These are phyloP conservation scores for Neolamprologus variostigma DNA, from an alignment of 2,113 vertebrate species.

Conservation along the genomic window DNA sequence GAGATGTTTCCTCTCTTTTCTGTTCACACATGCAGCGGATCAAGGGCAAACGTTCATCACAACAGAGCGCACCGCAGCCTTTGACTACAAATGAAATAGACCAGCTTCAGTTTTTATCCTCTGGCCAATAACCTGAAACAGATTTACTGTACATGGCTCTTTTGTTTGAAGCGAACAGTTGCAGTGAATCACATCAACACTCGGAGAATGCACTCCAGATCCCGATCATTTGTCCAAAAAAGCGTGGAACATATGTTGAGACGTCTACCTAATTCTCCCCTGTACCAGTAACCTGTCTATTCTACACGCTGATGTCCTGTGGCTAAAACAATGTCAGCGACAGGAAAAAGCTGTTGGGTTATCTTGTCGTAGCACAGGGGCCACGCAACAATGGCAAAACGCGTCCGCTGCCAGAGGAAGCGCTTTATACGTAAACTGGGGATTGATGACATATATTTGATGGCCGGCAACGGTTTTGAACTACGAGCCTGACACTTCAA, in stretches of 20 bases:
- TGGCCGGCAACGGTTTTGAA: constrained; percentile 42
- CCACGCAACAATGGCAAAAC: constrained; percentile 8
- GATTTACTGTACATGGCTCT: background rate
- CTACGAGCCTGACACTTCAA: constrained; percentile 47
- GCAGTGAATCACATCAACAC: constrained; percentile 21
- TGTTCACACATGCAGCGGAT: constrained; percentile 7
- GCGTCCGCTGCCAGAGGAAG: constrained; percentile 19
- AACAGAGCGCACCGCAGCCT: background rate
- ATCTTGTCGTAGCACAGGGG: constrained; percentile 30
- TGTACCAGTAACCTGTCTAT: background rate
- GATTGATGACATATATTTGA: constrained; percentile 51
- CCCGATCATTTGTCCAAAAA: background rate
- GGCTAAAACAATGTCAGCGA: constrained; percentile 16
- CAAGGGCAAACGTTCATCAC: constrained; percentile 20
- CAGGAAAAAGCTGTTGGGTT: constrained; percentile 36
- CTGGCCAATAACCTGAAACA: constrained; percentile 16
- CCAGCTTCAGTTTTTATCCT: background rate
- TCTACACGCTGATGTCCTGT: background rate
- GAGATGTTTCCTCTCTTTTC: background rate
- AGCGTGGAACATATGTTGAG: background rate
- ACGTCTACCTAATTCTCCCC: background rate
- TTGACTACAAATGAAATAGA: constrained; percentile 13
- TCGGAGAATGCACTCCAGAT: constrained; percentile 1
- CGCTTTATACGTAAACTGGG: constrained; percentile 28
- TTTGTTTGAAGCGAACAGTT: constrained; percentile 27